Base-by-base conservation (phyloP, 2,888 invertebrate genomes). In the Leucophenga maculata region DNA sequence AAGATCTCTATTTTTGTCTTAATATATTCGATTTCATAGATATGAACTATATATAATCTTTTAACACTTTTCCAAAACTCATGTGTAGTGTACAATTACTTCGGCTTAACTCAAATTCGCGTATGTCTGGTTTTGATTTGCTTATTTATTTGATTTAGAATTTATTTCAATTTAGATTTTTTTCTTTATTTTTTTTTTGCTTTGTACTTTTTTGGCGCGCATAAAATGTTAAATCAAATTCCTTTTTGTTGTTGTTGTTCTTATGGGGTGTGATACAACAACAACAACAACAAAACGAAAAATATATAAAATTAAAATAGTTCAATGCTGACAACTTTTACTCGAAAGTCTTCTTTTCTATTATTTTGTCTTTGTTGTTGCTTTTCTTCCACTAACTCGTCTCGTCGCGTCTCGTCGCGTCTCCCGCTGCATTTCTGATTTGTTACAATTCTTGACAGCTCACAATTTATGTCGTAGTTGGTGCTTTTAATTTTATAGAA, bases 131-230 rank as follows among this genome's bases (percentile, higher is more conserved):
- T n/a, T n/a, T n/a, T n/a, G n/a, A n/a, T n/a, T 67, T 69, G 48
- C 67, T 71, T 32, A 14, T 59, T 55, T 26, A 14, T 14, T 55
- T 55, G 22, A 14, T 14, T 55, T 55, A 14, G 79, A 76, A 81
- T 83, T 81, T 72, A 79, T 81, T 80, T 80, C 83, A 81, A 81
- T 83, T 80, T 77, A 64, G 26, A 52, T 76, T 66, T 66, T 13
- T 22, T 14, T 55, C 52, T 65, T 68, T 55, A n/a, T 68, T 73
- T 2, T 46, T 46, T 46, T 46, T 46, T 46, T 11, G n/a, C 26
- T 57, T 26, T 26, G 3, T 22, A 14, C 6, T 57, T 57, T 18
- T 18, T 59, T 31, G 31, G 59, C 32, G 59, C 59, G 32, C 59
- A 59, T 31, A 59, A 59, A 59, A 59, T 59, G 31, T 59, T 20